These are phyloP conservation scores for Elephantulus edwardii DNA, from an alignment of 2,113 vertebrate genomes.

Conservation along the genomic window DNA sequence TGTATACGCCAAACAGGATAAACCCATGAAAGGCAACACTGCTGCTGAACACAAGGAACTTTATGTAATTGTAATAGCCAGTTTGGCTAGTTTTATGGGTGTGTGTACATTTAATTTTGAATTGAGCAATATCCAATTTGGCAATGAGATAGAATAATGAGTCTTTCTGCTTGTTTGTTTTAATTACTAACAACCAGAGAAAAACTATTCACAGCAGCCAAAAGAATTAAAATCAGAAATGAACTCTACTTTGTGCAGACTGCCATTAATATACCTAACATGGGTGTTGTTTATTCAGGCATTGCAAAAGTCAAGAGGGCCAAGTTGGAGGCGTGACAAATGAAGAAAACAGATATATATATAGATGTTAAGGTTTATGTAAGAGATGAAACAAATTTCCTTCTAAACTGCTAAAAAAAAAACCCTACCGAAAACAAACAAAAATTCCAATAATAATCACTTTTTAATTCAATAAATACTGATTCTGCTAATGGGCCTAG, in stretches of 20 bases:
- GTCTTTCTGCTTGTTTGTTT: slow-evolving; percentile 80
- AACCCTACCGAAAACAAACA: too few species aligned
- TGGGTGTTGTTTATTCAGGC: background rate
- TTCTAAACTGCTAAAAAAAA: background rate
- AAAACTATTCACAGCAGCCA: slow-evolving; percentile 66
- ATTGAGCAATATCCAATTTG: slow-evolving; percentile 85
- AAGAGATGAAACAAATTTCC: slow-evolving; percentile 7
- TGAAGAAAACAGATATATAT: background rate
- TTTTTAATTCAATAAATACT: background rate
- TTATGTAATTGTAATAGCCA: slow-evolving; percentile 85
- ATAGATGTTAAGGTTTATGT: background rate
- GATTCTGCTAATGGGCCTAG: background rate
- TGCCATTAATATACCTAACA: background rate
- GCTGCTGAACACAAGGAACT: slow-evolving; percentile 84
- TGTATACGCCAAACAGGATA: slow-evolving; percentile 86
- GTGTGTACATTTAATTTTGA: slow-evolving; percentile 86
- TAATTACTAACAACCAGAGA: slow-evolving; percentile 73
- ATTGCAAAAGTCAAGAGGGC: background rate
- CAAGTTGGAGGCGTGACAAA: background rate
- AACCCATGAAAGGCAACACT: slow-evolving; percentile 83
- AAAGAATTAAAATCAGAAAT: slow-evolving; percentile 69
- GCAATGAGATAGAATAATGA: slow-evolving; percentile 77
- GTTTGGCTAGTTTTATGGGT: slow-evolving; percentile 87
- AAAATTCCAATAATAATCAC: background rate
- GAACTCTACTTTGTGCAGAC: background rate